Conservation (phyloP, 2,797 vertebrate genomes). For the Ctenosaura bakeri region DNA sequence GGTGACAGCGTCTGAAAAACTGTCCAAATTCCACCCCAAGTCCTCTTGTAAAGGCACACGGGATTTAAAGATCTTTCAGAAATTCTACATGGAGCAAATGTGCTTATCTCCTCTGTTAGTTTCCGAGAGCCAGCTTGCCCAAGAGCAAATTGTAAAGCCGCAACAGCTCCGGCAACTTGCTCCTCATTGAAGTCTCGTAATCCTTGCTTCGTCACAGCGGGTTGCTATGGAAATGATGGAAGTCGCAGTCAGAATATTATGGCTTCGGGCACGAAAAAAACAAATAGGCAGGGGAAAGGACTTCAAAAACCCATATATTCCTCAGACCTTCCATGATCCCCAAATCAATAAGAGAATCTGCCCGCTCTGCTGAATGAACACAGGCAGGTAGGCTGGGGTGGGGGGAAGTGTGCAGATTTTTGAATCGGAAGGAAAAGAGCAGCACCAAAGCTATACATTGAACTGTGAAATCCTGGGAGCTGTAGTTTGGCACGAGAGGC, state of each 20-base stretch:
- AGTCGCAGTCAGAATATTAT: not conserved
- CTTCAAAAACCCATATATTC: not conserved
- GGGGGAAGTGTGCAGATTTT: not conserved
- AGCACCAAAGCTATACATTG: not conserved
- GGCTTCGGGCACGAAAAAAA: not conserved
- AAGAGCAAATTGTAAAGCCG: conserved; percentile 2
- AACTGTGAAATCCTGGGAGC: too few species aligned
- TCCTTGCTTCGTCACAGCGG: conserved; percentile 25
- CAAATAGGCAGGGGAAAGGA: conserved; percentile 9
- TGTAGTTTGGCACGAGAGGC: too few species aligned
- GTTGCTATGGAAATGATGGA: conserved; percentile 65
- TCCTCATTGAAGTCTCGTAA: conserved; percentile 44
- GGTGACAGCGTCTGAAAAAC: not conserved
- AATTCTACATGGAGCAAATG: not conserved
- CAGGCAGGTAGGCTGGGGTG: too few species aligned
- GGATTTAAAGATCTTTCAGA: not conserved
- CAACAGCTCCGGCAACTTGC: conserved; percentile 27
- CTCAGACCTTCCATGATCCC: not conserved
- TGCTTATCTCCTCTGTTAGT: conserved; percentile 7
- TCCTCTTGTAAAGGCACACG: not conserved
- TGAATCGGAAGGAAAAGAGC: too few species aligned
- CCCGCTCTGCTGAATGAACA: not conserved
- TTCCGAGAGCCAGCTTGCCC: not conserved
- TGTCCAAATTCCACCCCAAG: not conserved
- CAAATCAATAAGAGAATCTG: rapidly evolving